These are phyloP conservation scores for Carlito syrichta DNA, from an alignment of 2,113 vertebrate genomes.

Conservation along the genomic window DNA sequence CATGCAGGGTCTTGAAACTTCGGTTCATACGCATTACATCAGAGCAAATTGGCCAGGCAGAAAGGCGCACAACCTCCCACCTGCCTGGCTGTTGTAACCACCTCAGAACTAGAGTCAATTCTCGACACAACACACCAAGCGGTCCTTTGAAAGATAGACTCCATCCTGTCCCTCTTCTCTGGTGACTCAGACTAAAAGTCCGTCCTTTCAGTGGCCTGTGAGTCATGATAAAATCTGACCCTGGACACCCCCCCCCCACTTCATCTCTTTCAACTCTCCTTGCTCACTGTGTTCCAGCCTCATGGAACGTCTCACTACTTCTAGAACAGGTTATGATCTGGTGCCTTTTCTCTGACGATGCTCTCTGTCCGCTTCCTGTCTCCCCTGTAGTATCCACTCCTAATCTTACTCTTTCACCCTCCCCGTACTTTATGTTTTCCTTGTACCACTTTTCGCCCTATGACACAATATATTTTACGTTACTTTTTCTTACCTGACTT, in stretches of 20 bases:
- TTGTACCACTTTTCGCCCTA: background rate
- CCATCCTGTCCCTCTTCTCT: background rate
- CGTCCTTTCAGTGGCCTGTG: background rate
- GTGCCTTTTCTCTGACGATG: background rate
- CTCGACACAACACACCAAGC: background rate
- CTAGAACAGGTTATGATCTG: background rate
- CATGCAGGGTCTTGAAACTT: background rate
- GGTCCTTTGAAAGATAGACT: background rate
- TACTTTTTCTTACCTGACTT: background rate
- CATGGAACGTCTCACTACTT: background rate
- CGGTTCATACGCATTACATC: background rate
- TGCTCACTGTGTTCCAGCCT: background rate
- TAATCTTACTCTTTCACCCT: too few relatives aligned
- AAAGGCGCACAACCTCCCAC: rapidly evolving
- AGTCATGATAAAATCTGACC: background rate
- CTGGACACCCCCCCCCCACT: background rate
- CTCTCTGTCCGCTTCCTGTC: background rate
- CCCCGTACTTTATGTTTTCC: background rate
- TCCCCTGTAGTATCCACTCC: background rate
- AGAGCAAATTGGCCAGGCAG: background rate
- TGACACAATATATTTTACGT: background rate
- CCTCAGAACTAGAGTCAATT: background rate
- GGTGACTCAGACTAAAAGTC: background rate
- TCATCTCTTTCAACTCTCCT: background rate
- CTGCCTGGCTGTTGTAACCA: background rate